Percentiles rank a stretch among this genome's conserved stretches.
Evolutionary conservation across 2,888 invertebrate species (phyloP).

Genomic region (Nowickia ferox): DNA sequence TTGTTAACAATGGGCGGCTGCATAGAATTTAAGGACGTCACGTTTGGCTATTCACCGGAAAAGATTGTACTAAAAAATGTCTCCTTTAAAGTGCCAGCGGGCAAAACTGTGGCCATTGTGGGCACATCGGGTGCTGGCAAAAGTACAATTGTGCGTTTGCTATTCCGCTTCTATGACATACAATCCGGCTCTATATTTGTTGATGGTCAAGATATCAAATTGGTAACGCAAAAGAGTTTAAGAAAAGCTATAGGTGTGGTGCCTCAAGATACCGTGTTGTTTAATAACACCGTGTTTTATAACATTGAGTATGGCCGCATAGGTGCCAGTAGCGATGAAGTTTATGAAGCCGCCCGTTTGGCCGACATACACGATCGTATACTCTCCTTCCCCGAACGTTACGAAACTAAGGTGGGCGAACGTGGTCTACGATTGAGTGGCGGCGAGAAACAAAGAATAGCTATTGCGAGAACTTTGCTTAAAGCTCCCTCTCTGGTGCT

Average conservation of each 20-base stretch:
- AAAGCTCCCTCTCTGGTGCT: conserved; percentile 95
- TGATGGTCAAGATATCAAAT: conserved; percentile 94
- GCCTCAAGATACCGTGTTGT: conserved; percentile 98
- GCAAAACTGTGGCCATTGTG: conserved; percentile 93
- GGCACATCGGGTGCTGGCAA: conserved; percentile 97
- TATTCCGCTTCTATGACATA: conserved; percentile 98
- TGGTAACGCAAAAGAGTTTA: conserved; percentile 93
- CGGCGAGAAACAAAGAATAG: conserved; percentile 98
- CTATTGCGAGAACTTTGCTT: conserved; percentile 96
- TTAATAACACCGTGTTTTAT: conserved; percentile 96
- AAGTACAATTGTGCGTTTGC: conserved; percentile 96
- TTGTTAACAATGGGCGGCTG: conserved; percentile 86
- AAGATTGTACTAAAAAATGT: conserved; percentile 89
- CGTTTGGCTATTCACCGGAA: conserved; percentile 94
- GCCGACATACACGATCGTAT: conserved; percentile 98
- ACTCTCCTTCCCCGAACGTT: conserved; percentile 94
- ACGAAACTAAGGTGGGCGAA: conserved; percentile 96
- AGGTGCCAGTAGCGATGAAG: conserved; percentile 90
- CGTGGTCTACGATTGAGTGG: conserved; percentile 97
- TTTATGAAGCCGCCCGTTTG: conserved; percentile 93
- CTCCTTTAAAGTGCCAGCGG: conserved; percentile 91
- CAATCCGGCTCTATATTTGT: conserved; percentile 93
- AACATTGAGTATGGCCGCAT: conserved; percentile 97
- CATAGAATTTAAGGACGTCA: conserved; percentile 95
- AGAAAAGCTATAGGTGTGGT: conserved; percentile 93